phyloP scores from a whole-genome alignment of 2,113 vertebrate genomes.

The Apteryx mantelli region DNA sequence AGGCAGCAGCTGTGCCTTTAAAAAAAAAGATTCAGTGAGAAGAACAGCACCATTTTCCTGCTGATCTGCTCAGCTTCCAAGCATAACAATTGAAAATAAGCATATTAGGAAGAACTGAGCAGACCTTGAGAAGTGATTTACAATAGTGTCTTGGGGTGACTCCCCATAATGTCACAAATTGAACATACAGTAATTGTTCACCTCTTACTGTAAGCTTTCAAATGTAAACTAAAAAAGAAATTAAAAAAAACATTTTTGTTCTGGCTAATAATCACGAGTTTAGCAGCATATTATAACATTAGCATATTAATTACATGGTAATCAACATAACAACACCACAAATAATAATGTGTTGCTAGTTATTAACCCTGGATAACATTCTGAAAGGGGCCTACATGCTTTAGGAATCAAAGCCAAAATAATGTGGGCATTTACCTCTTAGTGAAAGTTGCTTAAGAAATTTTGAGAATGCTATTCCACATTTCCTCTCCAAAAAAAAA shows the following conservation, averaged over 20 bases:
- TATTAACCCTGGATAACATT: neutral
- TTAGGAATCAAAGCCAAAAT: neutral
- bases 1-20: conserved; percentile 16
- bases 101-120: neutral
- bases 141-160: neutral
- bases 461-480: neutral
- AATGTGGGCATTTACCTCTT: neutral
- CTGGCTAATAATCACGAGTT: neutral
- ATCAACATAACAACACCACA: neutral
- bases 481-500: neutral
- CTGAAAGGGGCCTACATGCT: neutral
- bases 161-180: neutral
- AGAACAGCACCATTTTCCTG: conserved; percentile 11
- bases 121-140: neutral
- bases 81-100: conserved; percentile 3
- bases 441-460: neutral
- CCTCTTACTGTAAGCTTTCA: conserved; percentile 25
- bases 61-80: neutral
- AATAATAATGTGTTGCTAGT: neutral
- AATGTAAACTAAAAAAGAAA: neutral
- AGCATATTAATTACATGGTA: conserved; percentile 28
- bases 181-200: neutral
- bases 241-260: neutral
- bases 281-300: neutral
- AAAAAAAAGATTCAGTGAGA: conserved; percentile 1